Evolutionary conservation across 1,140 invertebrate genomes (phyloP).

Genomic region (Trichonephila clavata): DNA sequence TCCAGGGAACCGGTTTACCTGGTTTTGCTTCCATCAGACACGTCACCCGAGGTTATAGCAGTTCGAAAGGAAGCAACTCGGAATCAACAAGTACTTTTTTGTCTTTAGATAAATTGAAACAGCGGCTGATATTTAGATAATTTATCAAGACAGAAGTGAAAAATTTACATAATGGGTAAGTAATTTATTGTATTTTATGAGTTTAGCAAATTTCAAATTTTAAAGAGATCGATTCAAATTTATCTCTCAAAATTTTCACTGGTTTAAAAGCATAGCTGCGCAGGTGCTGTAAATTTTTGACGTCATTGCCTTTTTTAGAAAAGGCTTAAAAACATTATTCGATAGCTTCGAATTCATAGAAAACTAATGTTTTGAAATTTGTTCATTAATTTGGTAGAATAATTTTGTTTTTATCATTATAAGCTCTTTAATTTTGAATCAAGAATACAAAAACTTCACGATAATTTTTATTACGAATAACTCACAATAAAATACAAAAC

Average conservation of each 20-base stretch:
- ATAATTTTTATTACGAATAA: too few relatives aligned
- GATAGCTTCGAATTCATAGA: too few relatives aligned
- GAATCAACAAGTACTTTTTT: slow-evolving; percentile 24
- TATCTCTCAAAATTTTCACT: background rate
- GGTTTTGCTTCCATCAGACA: slow-evolving; percentile 34
- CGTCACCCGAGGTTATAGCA: slow-evolving; percentile 51
- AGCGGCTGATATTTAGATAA: background rate
- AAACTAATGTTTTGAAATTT: too few relatives aligned
- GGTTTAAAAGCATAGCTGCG: background rate
- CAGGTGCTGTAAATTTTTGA: background rate
- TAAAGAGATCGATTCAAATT: background rate
- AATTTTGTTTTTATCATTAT: too few relatives aligned
- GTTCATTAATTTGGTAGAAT: too few relatives aligned
- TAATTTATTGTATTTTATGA: background rate
- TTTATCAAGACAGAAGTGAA: background rate
- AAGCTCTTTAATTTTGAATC: too few relatives aligned
- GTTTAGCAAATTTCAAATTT: background rate
- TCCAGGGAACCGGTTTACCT: slow-evolving; percentile 49
- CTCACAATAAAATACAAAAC: too few relatives aligned
- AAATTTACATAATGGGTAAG: background rate
- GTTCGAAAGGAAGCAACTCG: slow-evolving; percentile 3
- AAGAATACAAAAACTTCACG: too few relatives aligned
- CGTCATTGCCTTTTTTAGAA: background rate
- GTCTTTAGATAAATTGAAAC: background rate
- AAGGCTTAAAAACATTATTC: background rate